phyloP scores from a whole-genome alignment of 2,888 invertebrate genomes.

The Malacosoma neustria region DNA sequence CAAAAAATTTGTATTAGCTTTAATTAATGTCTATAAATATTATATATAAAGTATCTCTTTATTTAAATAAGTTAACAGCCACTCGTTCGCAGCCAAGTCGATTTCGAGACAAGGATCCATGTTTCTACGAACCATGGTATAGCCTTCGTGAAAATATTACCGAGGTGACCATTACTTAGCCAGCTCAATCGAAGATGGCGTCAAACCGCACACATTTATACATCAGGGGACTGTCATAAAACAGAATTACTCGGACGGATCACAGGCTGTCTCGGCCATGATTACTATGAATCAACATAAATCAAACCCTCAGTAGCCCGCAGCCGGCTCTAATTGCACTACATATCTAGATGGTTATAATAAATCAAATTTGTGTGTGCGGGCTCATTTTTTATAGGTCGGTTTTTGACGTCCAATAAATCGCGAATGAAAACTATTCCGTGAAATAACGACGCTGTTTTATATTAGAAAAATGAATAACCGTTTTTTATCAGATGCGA shows the following conservation, averaged over 20 bases:
- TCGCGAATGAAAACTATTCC: constrained; percentile 36
- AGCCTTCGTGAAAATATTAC: constrained; percentile 15
- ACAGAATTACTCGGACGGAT: constrained; percentile 52
- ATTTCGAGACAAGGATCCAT: no score
- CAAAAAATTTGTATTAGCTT: no score
- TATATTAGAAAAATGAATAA: constrained; percentile 25
- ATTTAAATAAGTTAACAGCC: no score
- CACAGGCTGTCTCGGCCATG: constrained; percentile 45
- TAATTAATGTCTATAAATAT: no score
- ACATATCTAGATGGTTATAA: constrained; percentile 35
- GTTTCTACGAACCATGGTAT: no score
- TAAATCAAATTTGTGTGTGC: constrained; percentile 66
- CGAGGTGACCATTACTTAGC: constrained; percentile 27
- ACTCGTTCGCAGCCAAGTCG: no score
- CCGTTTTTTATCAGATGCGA: constrained; percentile 8
- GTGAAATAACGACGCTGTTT: constrained; percentile 30
- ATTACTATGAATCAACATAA: constrained; percentile 67
- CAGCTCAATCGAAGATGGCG: constrained; percentile 48
- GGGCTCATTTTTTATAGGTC: constrained; percentile 46
- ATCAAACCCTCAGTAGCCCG: constrained; percentile 65
- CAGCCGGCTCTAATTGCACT: constrained; percentile 60
- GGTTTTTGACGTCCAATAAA: constrained; percentile 40
- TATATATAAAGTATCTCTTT: no score
- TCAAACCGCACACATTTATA: constrained; percentile 43
- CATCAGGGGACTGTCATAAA: constrained; percentile 55